A percentile compares a stretch with the other conserved stretches of the same genome.
Evolutionary conservation across 2,888 invertebrate genomes (phyloP).

Genomic region (Drosophila villosipedis): DNA sequence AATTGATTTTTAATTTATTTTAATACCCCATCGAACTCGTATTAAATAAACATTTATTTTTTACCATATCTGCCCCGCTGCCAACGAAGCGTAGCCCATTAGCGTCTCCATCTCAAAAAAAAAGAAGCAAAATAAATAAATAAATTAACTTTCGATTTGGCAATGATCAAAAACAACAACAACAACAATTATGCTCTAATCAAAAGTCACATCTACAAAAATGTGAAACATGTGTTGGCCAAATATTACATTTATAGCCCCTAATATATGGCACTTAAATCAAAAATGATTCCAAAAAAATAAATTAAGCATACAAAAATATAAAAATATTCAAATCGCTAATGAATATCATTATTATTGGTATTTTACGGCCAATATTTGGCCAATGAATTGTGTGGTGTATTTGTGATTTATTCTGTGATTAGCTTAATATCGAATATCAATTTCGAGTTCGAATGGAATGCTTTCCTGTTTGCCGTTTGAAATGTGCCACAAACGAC

Average conservation of each 20-base stretch:
- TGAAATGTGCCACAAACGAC: slow-evolving; percentile 34
- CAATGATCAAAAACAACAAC: slow-evolving; percentile 47
- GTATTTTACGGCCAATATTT: slow-evolving; percentile 45
- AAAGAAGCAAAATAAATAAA: slow-evolving; percentile 33
- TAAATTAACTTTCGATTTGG: slow-evolving; percentile 26
- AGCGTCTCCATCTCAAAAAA: slow-evolving; percentile 15
- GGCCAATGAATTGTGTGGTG: slow-evolving; percentile 18
- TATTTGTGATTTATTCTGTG: slow-evolving; percentile 58
- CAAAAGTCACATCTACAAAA: slow-evolving; percentile 60
- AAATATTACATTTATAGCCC: slow-evolving; percentile 20
- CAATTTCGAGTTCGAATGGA: slow-evolving; percentile 20
- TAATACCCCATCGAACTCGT: slow-evolving; percentile 28
- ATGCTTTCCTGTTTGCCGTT: slow-evolving; percentile 38
- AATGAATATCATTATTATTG: slow-evolving; percentile 70
- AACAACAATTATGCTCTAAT: slow-evolving; percentile 47
- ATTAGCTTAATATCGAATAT: not conserved
- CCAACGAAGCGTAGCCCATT: slow-evolving; percentile 40
- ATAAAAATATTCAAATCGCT: slow-evolving; percentile 43
- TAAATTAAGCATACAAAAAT: not conserved
- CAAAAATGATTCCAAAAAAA: slow-evolving; percentile 38
- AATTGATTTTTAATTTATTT: slow-evolving; percentile 71
- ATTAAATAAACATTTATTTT: slow-evolving; percentile 68
- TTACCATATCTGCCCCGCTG: not conserved
- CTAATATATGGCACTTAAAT: slow-evolving; percentile 71
- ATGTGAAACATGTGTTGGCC: slow-evolving; percentile 74